A percentile compares a stretch with the other conserved stretches of the same genome.
Conservation (phyloP, 2,888 invertebrate species). For the Panorpa germanica region DNA sequence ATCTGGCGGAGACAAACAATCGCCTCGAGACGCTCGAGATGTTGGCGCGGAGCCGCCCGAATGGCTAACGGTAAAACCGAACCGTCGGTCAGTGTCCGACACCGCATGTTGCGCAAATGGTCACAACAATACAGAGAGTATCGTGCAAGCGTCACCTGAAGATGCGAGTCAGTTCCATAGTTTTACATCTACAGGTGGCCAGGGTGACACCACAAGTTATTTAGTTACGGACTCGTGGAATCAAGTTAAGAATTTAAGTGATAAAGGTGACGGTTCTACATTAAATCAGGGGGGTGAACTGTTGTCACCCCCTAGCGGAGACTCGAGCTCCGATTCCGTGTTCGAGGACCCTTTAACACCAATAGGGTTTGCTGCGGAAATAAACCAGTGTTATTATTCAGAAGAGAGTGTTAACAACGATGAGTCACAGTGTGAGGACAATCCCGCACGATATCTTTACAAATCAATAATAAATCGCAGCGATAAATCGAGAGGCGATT, state of each 20-base stretch:
- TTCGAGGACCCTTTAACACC: constrained; percentile 54
- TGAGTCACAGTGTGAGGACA: too few species aligned
- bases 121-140: constrained; percentile 30
- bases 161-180: too few species aligned
- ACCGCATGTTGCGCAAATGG: constrained; percentile 21
- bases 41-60: constrained; percentile 14
- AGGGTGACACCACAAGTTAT: constrained; percentile 9
- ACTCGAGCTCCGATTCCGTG: constrained; percentile 50
- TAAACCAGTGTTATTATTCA: constrained; percentile 41
- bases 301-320: constrained; percentile 28
- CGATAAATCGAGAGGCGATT: too few species aligned
- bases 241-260: constrained; percentile 15
- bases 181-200: too few species aligned
- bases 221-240: constrained; percentile 19
- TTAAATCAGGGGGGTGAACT: constrained; percentile 14
- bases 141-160: constrained; percentile 16
- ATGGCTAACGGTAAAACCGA: constrained; percentile 21
- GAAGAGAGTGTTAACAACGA: constrained; percentile 31
- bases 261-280: too few species aligned
- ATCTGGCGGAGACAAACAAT: constrained; percentile 13
- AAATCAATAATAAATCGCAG: too few species aligned
- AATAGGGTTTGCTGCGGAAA: constrained; percentile 34
- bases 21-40: constrained; percentile 14
- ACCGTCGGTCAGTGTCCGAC: constrained; percentile 27
- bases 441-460: too few species aligned